These are phyloP conservation scores for Hemistola chrysoprasaria DNA, from an alignment of 2,888 invertebrate genomes.

Conservation along the genomic window DNA sequence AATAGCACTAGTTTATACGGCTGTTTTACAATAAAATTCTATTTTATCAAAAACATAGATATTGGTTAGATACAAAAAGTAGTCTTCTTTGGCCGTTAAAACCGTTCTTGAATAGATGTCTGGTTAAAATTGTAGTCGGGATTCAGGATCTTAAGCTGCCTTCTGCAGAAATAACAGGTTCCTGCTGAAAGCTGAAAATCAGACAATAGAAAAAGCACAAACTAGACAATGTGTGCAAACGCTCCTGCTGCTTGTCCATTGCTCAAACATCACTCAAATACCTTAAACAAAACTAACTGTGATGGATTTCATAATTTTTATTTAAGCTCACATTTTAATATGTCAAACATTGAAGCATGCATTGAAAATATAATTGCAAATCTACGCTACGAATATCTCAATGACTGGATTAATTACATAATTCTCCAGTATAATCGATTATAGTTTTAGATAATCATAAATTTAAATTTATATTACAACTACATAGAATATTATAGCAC, in stretches of 20 bases:
- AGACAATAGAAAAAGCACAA: slow-evolving; percentile 52
- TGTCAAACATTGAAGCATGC: slow-evolving; percentile 73
- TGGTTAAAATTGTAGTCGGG: no score
- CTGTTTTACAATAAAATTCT: no score
- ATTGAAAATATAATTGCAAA: slow-evolving; percentile 57
- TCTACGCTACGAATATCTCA: slow-evolving; percentile 47
- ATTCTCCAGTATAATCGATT: slow-evolving; percentile 17
- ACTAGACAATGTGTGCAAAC: slow-evolving; percentile 76
- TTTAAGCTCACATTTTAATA: slow-evolving; percentile 65
- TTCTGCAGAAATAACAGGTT: no score
- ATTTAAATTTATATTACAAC: slow-evolving; percentile 43
- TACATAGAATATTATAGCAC: slow-evolving; percentile 30
- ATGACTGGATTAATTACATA: slow-evolving; percentile 9
- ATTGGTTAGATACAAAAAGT: no score
- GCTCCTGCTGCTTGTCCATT: slow-evolving; percentile 35
- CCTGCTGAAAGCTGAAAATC: slow-evolving; percentile 52
- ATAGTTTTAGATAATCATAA: slow-evolving; percentile 12
- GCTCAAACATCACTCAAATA: slow-evolving; percentile 27
- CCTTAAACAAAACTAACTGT: slow-evolving; percentile 42
- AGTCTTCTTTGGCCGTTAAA: no score
- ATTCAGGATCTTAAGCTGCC: no score
- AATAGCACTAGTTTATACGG: no score
- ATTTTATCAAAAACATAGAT: no score
- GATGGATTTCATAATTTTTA: slow-evolving; percentile 59
- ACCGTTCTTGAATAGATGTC: no score